Base-by-base conservation (phyloP, 2,797 vertebrate genomes). In the Antrozous pallidus region DNA sequence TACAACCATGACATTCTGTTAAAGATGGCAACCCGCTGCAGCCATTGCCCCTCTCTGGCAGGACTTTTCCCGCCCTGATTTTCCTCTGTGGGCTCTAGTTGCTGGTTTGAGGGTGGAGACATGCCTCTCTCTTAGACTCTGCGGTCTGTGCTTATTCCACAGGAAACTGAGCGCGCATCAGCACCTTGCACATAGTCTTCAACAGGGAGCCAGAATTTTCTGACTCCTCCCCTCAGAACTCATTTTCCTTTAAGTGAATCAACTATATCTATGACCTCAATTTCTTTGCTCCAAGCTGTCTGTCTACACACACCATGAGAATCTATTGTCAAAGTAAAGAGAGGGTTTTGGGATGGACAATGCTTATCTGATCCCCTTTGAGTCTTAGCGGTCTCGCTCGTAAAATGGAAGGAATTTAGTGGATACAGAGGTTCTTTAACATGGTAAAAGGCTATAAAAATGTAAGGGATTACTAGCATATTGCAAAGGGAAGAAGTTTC, bases 401-500 rank as follows among this genome's bases (percentile, higher is more conserved):
- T 91, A 83, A 95, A 74, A 40, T 6, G 38, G 45, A 49, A 65
- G 31, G 47, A 17, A 71, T 77, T 75, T 61, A 61, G 69, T 69
- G 61, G 40, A 47, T 28, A 26, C 36, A 51, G 33, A 67, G 11
- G 1, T 61, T 54, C 31, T 67, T 77, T 45, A 36, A 78, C 84
- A 90, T n/a, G 69, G 22, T 33, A 80, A 88, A 67, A 13, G 54
- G 9, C 49, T 90, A 28, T 47, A 18, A 47, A 88, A 67, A 56
- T 28, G 40, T 28, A 82, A 49, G 8, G 4, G 9, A 20, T 54
- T 51, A 36, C 75, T 71, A 20, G 33, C 61, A 49, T 80, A 74
- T 65, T 65, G 24, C 47, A 86, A 65, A 13, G 56, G 54, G 18
- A 87, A 83, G 75, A 94, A 40, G 51, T 79, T 89, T 95, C 87